A percentile compares a stretch with the other conserved stretches of the same genome.
Conservation (phyloP, 1,140 invertebrate genomes). For the Drosophila santomea region DNA sequence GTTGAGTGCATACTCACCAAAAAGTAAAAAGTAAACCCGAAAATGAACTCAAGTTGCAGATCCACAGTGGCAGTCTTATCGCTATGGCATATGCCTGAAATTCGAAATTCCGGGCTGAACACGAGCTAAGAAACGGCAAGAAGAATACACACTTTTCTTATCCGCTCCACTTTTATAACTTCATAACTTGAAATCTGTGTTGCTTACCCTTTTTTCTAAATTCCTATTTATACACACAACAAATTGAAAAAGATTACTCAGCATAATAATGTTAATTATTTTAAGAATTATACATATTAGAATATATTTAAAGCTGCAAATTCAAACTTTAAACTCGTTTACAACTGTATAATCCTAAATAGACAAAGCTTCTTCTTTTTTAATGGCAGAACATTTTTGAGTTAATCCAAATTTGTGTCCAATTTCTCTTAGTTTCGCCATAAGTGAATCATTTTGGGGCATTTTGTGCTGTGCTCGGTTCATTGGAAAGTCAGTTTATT, state of each 20-base stretch:
- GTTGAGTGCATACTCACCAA: background rate
- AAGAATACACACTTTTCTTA: constrained; percentile 20
- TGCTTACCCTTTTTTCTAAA: too few species aligned
- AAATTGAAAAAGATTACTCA: too few species aligned
- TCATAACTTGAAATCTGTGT: background rate
- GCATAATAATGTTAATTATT: too few species aligned
- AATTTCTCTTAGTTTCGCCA: constrained; percentile 33
- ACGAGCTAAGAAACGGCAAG: constrained; percentile 19
- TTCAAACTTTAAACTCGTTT: too few species aligned
- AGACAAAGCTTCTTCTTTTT: background rate
- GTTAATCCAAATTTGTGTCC: constrained; percentile 22
- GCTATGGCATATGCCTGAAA: constrained; percentile 19
- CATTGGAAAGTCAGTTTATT: constrained; percentile 54
- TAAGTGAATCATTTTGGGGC: constrained; percentile 45
- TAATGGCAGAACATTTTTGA: background rate
- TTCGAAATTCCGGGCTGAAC: constrained; percentile 27
- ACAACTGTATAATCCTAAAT: too few species aligned
- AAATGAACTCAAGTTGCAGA: constrained; percentile 26
- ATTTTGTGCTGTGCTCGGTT: constrained; percentile 42
- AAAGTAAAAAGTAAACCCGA: constrained; percentile 6
- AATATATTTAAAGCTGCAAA: too few species aligned
- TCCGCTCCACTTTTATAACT: constrained; percentile 4
- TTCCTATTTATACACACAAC: too few species aligned
- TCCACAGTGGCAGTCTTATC: constrained; percentile 11
- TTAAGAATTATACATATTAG: too few species aligned